phyloP scores from a whole-genome alignment of 2,888 invertebrate species.

The Leptopilina drosophilae region DNA sequence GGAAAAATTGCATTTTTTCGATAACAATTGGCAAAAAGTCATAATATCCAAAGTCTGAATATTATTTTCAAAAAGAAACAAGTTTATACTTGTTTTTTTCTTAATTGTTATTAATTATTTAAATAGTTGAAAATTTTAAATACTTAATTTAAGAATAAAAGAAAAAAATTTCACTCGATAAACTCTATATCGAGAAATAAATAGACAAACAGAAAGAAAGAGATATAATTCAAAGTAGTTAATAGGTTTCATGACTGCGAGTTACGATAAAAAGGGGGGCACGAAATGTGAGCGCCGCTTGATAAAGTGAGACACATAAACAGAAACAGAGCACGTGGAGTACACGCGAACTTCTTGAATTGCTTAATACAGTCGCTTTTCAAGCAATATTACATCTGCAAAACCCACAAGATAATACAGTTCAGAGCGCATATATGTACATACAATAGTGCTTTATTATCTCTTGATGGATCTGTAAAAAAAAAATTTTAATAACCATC shows the following conservation, averaged over 20 bases:
- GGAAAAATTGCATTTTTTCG: too few species aligned
- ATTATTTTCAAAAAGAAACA: too few species aligned
- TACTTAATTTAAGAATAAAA: too few species aligned
- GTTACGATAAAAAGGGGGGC: slow-evolving; percentile 6
- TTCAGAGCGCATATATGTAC: background rate
- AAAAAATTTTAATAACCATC: background rate
- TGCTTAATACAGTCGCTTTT: slow-evolving; percentile 52
- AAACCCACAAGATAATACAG: slow-evolving; percentile 11
- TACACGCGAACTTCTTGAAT: slow-evolving; percentile 45
- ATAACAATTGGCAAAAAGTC: too few species aligned
- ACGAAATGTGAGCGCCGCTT: slow-evolving; percentile 6
- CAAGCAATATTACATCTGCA: slow-evolving; percentile 38
- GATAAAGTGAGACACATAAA: slow-evolving; percentile 34
- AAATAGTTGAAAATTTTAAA: too few species aligned
- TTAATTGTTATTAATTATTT: too few species aligned
- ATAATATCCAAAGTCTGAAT: too few species aligned
- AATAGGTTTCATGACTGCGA: slow-evolving; percentile 9
- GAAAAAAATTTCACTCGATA: background rate
- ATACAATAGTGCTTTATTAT: background rate
- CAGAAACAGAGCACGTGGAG: slow-evolving; percentile 53
- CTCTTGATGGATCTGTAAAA: background rate
- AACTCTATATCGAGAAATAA: background rate
- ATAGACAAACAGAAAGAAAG: background rate
- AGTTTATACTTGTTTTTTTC: too few species aligned
- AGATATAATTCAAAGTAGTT: slow-evolving; percentile 6